These are phyloP conservation scores for Arizona elegans DNA, from an alignment of 2,113 vertebrate species.

Conservation along the genomic window DNA sequence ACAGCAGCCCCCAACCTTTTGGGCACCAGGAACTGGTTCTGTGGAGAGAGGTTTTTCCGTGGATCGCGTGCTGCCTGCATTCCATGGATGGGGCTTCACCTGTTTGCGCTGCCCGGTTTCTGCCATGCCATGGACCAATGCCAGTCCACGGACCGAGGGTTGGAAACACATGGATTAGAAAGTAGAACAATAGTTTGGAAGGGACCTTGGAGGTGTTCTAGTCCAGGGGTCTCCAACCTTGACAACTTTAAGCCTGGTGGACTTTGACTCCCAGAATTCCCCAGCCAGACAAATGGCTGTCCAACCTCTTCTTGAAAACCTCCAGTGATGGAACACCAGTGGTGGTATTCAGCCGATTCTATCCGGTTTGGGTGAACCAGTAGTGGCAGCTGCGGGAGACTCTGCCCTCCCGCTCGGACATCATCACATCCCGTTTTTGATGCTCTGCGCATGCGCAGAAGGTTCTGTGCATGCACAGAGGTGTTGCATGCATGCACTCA, in stretches of 20 bases:
- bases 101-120: rapidly evolving
- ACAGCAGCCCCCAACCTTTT: not conserved
- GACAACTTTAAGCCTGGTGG: too few relatives aligned
- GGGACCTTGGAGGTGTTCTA: not conserved
- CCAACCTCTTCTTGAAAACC: not conserved
- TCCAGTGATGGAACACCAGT: not conserved
- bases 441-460: too few relatives aligned
- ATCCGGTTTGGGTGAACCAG: too few relatives aligned
- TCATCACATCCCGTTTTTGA: too few relatives aligned
- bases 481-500: too few relatives aligned
- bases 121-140: not conserved
- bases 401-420: too few relatives aligned
- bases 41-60: not conserved
- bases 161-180: not conserved
- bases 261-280: too few relatives aligned
- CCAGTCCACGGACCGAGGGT: not conserved
- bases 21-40: not conserved
- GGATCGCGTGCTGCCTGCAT: not conserved
- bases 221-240: not conserved
- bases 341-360: too few relatives aligned
- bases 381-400: too few relatives aligned
- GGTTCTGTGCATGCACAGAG: too few relatives aligned
- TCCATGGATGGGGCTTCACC: not conserved
- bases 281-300: not conserved
- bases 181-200: not conserved